Conservation (phyloP, 2,797 vertebrate species). For the Chelidonichthys spinosus region DNA sequence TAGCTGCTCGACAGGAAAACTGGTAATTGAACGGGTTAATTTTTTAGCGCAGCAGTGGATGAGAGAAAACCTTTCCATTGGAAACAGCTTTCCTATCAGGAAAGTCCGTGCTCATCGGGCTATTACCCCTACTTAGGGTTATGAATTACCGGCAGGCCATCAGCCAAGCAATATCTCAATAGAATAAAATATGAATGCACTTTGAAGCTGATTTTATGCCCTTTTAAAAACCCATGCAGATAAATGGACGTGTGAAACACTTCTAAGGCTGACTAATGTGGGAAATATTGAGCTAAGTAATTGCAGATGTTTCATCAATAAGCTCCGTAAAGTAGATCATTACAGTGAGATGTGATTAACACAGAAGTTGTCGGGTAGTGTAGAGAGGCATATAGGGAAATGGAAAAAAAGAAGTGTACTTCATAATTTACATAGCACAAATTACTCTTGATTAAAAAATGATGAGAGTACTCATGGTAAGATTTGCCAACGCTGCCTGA, state of each 20-base stretch:
- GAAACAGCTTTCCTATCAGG: constrained; percentile 74
- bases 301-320: constrained; percentile 82
- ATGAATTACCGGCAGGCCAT: constrained; percentile 83
- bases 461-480: constrained; percentile 25
- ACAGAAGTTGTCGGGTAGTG: constrained; percentile 61
- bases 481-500: background rate
- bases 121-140: constrained; percentile 78
- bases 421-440: constrained; percentile 49
- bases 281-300: constrained; percentile 85
- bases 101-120: constrained; percentile 68
- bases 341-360: constrained; percentile 79
- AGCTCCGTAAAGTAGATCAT: constrained; percentile 78
- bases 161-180: constrained; percentile 76
- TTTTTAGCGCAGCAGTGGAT: constrained; percentile 54
- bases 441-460: constrained; percentile 47
- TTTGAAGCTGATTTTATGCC: constrained; percentile 73
- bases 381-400: constrained; percentile 38
- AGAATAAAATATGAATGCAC: constrained; percentile 84
- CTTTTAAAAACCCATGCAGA: constrained; percentile 75
- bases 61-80: constrained; percentile 59
- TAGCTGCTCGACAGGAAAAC: constrained; percentile 60
- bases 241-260: constrained; percentile 79
- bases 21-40: constrained; percentile 69
- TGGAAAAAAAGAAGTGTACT: constrained; percentile 54
- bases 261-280: constrained; percentile 82